These are phyloP conservation scores for Limnothrissa miodon DNA, from an alignment of 2,113 vertebrate species.

Conservation along the genomic window DNA sequence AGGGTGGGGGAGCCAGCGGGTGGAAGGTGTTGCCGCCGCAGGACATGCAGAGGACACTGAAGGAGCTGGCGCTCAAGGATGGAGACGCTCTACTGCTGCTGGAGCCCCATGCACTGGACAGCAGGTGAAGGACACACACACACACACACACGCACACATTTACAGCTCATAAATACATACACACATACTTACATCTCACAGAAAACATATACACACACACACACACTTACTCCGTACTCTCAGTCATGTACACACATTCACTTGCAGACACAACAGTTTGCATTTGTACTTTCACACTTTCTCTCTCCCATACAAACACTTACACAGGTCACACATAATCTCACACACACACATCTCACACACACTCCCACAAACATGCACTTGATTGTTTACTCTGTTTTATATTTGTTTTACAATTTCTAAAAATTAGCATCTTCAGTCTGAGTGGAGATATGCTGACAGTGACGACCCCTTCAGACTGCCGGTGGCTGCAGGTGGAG, in stretches of 20 bases:
- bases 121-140: slow-evolving; percentile 69
- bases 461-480: slow-evolving; percentile 74
- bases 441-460: slow-evolving; percentile 68
- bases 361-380: neutral
- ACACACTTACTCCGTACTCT: neutral
- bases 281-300: neutral
- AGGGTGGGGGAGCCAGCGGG: slow-evolving; percentile 69
- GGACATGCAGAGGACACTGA: slow-evolving; percentile 79
- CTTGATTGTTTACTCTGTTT: neutral
- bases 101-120: slow-evolving; percentile 69
- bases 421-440: slow-evolving; percentile 62
- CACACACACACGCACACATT: neutral
- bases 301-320: neutral
- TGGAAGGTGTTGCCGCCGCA: slow-evolving; percentile 78
- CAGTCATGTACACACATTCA: neutral
- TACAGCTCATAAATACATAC: neutral
- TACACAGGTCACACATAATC: neutral
- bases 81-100: slow-evolving; percentile 81
- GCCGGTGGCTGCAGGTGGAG: slow-evolving; percentile 86
- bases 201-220: neutral
- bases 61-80: slow-evolving; percentile 76
- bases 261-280: too few species aligned
- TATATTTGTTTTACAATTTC: neutral
- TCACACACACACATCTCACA: neutral
- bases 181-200: neutral